Conservation (phyloP, 2,113 vertebrate genomes). For the Brachyhypopomus gauderio region DNA sequence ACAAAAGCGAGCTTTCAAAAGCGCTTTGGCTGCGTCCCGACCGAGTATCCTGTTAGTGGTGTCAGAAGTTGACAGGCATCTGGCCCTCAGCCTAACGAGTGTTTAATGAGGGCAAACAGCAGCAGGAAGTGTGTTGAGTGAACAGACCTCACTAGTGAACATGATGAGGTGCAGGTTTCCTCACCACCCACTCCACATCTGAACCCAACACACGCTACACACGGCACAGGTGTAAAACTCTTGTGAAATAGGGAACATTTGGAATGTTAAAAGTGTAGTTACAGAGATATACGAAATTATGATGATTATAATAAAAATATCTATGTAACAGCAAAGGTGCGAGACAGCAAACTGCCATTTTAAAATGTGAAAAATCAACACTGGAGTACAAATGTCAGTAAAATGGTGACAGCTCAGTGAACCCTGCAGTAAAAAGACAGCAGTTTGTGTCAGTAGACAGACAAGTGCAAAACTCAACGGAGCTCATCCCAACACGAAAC, state of each 20-base stretch:
- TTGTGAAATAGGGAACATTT: too few relatives aligned
- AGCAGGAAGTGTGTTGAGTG: slow-evolving; percentile 57
- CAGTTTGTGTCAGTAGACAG: neutral
- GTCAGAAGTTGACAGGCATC: slow-evolving; percentile 69
- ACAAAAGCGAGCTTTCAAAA: slow-evolving; percentile 59
- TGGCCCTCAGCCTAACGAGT: slow-evolving; percentile 72
- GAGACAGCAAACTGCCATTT: too few relatives aligned
- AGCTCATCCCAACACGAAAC: neutral
- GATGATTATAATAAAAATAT: too few relatives aligned
- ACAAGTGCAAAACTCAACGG: slow-evolving; percentile 5
- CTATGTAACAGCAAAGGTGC: too few relatives aligned
- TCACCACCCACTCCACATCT: too few relatives aligned
- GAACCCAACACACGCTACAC: neutral
- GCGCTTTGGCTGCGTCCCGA: slow-evolving; percentile 53
- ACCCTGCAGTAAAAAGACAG: too few relatives aligned
- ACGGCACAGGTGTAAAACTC: too few relatives aligned
- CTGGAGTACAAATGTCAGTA: too few relatives aligned
- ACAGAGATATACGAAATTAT: neutral
- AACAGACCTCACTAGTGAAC: slow-evolving; percentile 61
- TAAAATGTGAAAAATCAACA: too few relatives aligned
- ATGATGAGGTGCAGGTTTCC: slow-evolving; percentile 53
- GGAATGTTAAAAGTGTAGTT: too few relatives aligned
- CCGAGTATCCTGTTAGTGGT: slow-evolving; percentile 55
- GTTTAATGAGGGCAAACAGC: slow-evolving; percentile 69
- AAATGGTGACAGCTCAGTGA: too few relatives aligned